Evolutionary conservation across 2,888 invertebrate genomes (phyloP).

Genomic region (Yponomeuta evonymella): DNA sequence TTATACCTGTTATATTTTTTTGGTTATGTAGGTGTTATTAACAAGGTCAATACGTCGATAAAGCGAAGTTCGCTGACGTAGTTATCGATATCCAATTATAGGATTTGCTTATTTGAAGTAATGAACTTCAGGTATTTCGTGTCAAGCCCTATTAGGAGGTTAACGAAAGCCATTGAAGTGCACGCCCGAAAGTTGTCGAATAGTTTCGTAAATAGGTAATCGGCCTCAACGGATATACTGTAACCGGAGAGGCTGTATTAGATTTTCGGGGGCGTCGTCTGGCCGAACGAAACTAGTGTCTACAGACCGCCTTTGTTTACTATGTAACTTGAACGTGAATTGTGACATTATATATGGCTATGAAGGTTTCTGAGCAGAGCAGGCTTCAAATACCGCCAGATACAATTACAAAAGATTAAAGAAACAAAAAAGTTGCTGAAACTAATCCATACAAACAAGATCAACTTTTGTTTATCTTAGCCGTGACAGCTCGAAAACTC

Average conservation of each 20-base stretch:
- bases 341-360: constrained; percentile 3
- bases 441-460: background rate
- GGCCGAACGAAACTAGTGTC: background rate
- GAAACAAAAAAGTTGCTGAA: background rate
- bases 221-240: constrained; percentile 58
- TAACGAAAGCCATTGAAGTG: constrained; percentile 68
- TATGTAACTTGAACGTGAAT: constrained; percentile 8
- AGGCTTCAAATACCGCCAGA: constrained; percentile 14
- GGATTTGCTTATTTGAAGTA: constrained; percentile 59
- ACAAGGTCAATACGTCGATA: constrained; percentile 22
- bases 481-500: too few relatives aligned
- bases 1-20: background rate
- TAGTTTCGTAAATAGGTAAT: constrained; percentile 54
- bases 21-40: background rate
- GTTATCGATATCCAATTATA: constrained; percentile 58
- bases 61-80: constrained; percentile 34
- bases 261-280: constrained; percentile 13
- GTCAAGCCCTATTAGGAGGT: constrained; percentile 64
- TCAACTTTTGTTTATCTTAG: background rate
- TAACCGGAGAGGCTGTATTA: constrained; percentile 46
- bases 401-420: constrained; percentile 5
- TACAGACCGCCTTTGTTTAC: background rate
- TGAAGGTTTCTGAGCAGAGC: constrained; percentile 15
- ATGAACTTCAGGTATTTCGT: constrained; percentile 63
- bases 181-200: constrained; percentile 63